These are phyloP conservation scores for Upupa epops DNA, from an alignment of 2,113 vertebrate genomes.

Conservation along the genomic window DNA sequence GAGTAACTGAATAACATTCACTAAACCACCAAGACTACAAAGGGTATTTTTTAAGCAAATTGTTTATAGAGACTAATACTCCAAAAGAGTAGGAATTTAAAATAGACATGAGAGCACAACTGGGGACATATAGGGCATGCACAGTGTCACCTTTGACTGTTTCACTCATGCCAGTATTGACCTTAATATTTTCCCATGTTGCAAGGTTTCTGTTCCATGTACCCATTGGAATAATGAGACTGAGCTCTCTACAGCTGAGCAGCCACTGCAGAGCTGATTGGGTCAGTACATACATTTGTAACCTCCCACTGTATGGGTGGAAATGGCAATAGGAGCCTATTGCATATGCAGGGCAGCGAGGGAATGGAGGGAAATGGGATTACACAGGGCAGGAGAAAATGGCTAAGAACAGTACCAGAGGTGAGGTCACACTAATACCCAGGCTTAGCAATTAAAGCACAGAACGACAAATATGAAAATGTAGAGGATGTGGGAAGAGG, in stretches of 20 bases:
- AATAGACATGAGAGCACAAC: neutral
- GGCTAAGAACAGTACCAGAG: neutral
- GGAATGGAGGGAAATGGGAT: neutral
- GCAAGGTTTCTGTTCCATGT: neutral
- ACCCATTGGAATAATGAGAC: neutral
- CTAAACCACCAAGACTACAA: neutral
- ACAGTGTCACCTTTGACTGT: neutral
- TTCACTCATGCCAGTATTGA: neutral
- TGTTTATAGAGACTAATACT: neutral
- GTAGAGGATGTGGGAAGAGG: neutral
- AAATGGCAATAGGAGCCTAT: neutral
- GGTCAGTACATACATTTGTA: neutral
- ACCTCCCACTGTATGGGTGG: neutral
- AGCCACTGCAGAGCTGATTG: neutral
- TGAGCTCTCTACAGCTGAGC: neutral
- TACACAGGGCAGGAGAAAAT: slow-evolving; percentile 17
- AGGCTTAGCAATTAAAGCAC: neutral
- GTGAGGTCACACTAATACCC: neutral
- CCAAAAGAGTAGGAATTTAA: neutral
- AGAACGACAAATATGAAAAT: neutral
- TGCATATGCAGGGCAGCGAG: neutral
- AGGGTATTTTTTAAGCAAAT: neutral
- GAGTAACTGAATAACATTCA: neutral
- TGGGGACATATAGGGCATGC: neutral
- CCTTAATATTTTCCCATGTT: neutral